Evolutionary conservation across 2,888 invertebrate genomes (phyloP).

Genomic region (Eulithis testata): DNA sequence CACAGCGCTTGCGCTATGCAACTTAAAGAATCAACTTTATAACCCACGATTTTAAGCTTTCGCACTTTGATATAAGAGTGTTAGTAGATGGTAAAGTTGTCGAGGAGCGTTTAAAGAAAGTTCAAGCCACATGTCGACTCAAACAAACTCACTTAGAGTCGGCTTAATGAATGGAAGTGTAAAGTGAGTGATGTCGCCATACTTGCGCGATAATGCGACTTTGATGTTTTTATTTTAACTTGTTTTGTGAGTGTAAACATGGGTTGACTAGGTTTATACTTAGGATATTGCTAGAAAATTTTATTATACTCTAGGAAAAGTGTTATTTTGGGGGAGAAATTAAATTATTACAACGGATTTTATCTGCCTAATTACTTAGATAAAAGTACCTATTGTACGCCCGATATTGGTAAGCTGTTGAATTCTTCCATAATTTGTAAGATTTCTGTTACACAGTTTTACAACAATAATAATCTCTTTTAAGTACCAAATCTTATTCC

Average conservation of each 20-base stretch:
- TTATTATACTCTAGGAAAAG: too few species aligned
- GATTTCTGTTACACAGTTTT: too few species aligned
- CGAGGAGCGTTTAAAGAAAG: conserved; percentile 66
- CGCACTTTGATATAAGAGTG: conserved; percentile 24
- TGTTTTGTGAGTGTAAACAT: conserved; percentile 6
- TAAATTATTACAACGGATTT: too few species aligned
- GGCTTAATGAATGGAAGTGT: conserved; percentile 59
- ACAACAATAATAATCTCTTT: too few species aligned
- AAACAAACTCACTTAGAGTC: conserved; percentile 57
- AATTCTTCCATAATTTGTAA: too few species aligned
- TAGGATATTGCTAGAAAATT: background rate
- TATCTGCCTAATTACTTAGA: too few species aligned
- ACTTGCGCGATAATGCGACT: conserved; percentile 36
- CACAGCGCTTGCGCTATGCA: conserved; percentile 73
- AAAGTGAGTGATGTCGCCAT: conserved; percentile 49
- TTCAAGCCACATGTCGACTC: conserved; percentile 63
- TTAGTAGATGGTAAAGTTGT: conserved; percentile 28
- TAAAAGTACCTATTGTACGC: too few species aligned
- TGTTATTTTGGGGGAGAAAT: too few species aligned
- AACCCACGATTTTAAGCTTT: conserved; percentile 50
- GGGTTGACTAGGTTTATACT: background rate
- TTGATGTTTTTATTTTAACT: conserved; percentile 40
- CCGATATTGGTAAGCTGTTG: too few species aligned
- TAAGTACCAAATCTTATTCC: too few species aligned
- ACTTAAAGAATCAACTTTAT: conserved; percentile 47